Evolutionary conservation across 64 coral and sea anemone genomes (phyloP).

Genomic region (Trachythela sp.): DNA sequence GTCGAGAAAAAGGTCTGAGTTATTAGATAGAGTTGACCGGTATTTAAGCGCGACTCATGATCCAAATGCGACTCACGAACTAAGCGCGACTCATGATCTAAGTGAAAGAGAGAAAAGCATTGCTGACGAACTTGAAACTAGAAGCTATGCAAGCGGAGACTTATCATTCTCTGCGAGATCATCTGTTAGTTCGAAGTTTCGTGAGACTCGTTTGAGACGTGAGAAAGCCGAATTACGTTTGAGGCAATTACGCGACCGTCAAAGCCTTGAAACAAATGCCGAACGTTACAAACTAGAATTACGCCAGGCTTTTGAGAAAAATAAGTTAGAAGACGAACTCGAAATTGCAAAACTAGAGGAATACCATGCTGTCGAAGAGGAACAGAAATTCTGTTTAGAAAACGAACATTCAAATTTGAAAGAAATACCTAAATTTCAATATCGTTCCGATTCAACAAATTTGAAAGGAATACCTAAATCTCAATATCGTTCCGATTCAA

Average conservation of each 20-base stretch:
- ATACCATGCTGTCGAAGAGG: background rate
- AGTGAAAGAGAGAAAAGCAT: no score
- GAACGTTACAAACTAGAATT: background rate
- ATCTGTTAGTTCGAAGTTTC: background rate
- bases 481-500: background rate
- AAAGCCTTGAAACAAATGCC: background rate
- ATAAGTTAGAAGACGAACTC: background rate
- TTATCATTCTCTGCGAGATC: background rate
- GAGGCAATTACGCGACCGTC: background rate
- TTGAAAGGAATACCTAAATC: no score
- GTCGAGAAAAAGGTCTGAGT: background rate
- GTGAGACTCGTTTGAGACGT: background rate
- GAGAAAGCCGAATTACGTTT: background rate
- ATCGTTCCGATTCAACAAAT: no score
- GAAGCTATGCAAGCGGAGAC: background rate
- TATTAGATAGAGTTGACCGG: background rate
- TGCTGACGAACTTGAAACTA: background rate
- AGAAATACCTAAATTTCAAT: no score
- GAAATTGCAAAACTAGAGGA: background rate
- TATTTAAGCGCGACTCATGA: background rate
- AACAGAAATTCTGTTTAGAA: background rate
- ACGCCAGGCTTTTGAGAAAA: background rate
- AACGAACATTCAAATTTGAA: no score
- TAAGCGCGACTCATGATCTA: background rate
- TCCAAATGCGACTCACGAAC: background rate